Evolutionary conservation across 2,888 invertebrate genomes (phyloP).

Genomic region (Macrosoma leucophasiata): DNA sequence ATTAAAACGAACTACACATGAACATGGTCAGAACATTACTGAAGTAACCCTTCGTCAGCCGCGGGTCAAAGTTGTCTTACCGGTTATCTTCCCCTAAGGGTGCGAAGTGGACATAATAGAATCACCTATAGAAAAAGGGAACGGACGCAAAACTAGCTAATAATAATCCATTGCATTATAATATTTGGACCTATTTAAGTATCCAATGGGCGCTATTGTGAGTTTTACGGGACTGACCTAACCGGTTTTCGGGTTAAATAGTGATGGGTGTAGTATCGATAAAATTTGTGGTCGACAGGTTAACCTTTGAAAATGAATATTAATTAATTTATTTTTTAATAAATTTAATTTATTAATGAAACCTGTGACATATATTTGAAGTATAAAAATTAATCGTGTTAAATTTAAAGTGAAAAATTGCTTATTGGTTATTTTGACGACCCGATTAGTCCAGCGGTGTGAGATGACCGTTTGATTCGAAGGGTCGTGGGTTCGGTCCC

Average conservation of each 20-base stretch:
- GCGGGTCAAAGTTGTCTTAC: constrained; percentile 72
- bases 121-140: constrained; percentile 41
- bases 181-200: constrained; percentile 76
- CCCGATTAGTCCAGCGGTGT: no score
- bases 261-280: constrained; percentile 25
- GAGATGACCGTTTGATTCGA: no score
- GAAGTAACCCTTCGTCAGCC: constrained; percentile 54
- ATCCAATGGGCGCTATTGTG: constrained; percentile 69
- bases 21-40: constrained; percentile 59
- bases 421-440: no score
- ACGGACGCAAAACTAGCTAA: constrained; percentile 32
- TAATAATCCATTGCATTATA: constrained; percentile 65
- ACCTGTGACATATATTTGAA: no score
- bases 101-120: constrained; percentile 67
- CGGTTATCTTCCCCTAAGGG: constrained; percentile 69
- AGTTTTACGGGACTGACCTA: constrained; percentile 67
- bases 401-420: no score
- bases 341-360: no score
- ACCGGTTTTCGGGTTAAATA: constrained; percentile 57
- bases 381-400: no score
- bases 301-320: no score
- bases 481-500: no score
- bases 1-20: no score
- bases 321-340: background rate
- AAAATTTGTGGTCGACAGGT: constrained; percentile 23